A percentile compares a stretch with the other conserved stretches of the same genome.
phyloP scores from a whole-genome alignment of 2,888 invertebrate genomes.

The Abrostola tripartita region DNA sequence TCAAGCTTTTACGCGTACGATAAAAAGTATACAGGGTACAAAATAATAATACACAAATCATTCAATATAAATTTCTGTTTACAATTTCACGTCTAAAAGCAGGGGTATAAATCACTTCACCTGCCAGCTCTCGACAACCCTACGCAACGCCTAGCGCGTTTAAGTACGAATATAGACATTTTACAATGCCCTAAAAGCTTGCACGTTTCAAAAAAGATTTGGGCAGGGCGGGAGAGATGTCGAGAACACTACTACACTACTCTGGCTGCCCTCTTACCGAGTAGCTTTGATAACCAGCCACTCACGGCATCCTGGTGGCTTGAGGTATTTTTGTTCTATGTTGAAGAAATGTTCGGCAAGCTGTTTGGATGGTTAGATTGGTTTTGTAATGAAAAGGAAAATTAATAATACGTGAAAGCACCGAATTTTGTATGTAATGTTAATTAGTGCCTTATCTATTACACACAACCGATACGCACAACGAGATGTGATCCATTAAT shows the following conservation, averaged over 20 bases:
- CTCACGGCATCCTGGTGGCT: neutral
- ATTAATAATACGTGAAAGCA: too few species aligned
- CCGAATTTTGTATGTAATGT: too few species aligned
- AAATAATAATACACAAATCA: too few species aligned
- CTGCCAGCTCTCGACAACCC: slow-evolving; percentile 24
- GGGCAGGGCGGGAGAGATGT: slow-evolving; percentile 25
- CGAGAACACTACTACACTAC: slow-evolving; percentile 22
- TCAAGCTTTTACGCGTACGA: too few species aligned
- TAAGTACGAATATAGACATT: slow-evolving; percentile 39
- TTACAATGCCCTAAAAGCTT: slow-evolving; percentile 44
- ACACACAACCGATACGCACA: too few species aligned
- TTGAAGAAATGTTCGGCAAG: too few species aligned
- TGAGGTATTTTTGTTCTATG: neutral
- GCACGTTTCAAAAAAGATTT: slow-evolving; percentile 44
- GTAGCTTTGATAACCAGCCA: slow-evolving; percentile 20
- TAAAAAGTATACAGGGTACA: too few species aligned
- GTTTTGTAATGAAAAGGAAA: neutral
- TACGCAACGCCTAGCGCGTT: slow-evolving; percentile 25
- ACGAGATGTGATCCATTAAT: too few species aligned
- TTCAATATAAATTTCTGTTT: neutral
- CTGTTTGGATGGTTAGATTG: neutral
- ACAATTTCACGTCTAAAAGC: neutral
- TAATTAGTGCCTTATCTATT: neutral
- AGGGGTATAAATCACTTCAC: slow-evolving; percentile 3
- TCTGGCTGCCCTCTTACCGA: slow-evolving; percentile 21